Evolutionary conservation across 2,797 vertebrate genomes (phyloP).

Genomic region (Lateolabrax maculatus): DNA sequence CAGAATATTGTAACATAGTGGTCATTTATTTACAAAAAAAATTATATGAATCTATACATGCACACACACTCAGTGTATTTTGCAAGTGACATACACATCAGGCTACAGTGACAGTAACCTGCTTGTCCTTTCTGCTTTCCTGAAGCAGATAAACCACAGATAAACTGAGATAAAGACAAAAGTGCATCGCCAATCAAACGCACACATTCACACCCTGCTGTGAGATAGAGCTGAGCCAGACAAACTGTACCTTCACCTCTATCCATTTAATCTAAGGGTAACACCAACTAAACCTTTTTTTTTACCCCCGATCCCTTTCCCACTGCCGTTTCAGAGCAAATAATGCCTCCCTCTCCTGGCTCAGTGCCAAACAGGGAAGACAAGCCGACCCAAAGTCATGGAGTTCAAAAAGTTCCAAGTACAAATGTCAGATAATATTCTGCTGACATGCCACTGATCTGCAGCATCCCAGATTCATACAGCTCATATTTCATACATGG

Average conservation of each 20-base stretch:
- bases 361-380: slow-evolving; percentile 31
- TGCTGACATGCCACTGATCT: slow-evolving; percentile 43
- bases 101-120: slow-evolving; percentile 40
- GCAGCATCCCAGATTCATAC: slow-evolving; percentile 17
- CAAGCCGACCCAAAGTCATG: slow-evolving; percentile 58
- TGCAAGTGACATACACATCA: neutral
- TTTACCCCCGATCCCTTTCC: slow-evolving; percentile 28
- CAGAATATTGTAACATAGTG: neutral
- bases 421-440: slow-evolving; percentile 55
- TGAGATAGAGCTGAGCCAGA: slow-evolving; percentile 72
- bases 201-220: slow-evolving; percentile 44
- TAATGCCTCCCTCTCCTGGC: slow-evolving; percentile 30
- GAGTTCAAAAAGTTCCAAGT: slow-evolving; percentile 39
- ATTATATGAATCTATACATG: neutral
- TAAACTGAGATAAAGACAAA: slow-evolving; percentile 69
- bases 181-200: slow-evolving; percentile 47
- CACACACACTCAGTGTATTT: slow-evolving; percentile 9
- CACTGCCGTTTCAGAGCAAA: slow-evolving; percentile 46
- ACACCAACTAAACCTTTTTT: slow-evolving; percentile 47
- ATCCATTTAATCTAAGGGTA: slow-evolving; percentile 53
- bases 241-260: slow-evolving; percentile 71
- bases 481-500: slow-evolving; percentile 47
- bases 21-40: neutral
- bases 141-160: slow-evolving; percentile 69
- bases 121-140: slow-evolving; percentile 58